These are phyloP conservation scores for Peromyscus polionotus DNA, from an alignment of 2,113 vertebrate species.

Conservation along the genomic window DNA sequence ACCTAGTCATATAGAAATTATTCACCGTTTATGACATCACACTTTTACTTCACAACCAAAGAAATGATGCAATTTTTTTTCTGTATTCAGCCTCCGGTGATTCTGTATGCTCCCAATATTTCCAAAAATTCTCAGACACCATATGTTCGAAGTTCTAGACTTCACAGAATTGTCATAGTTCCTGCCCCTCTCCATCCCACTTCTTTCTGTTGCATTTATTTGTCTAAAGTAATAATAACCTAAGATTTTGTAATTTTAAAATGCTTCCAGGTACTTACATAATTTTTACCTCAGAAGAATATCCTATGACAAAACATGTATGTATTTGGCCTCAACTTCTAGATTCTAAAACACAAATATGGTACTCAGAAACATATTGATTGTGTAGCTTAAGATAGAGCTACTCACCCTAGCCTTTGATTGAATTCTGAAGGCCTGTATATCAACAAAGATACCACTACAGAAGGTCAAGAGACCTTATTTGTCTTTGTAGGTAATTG, in stretches of 20 bases:
- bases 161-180: not conserved
- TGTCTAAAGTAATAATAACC: not conserved
- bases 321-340: not conserved
- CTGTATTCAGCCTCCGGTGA: not conserved
- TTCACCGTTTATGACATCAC: not conserved
- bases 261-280: not conserved
- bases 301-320: not conserved
- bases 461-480: not conserved
- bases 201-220: not conserved
- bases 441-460: not conserved
- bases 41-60: not conserved
- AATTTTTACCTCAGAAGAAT: not conserved
- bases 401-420: not conserved
- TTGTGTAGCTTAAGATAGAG: not conserved
- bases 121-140: not conserved
- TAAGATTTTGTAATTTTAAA: not conserved
- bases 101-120: not conserved
- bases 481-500: not conserved
- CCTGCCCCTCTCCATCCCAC: not conserved
- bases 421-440: too few relatives aligned
- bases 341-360: not conserved
- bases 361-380: not conserved
- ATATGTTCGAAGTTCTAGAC: not conserved
- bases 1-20: not conserved
- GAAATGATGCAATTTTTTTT: not conserved